Conservation (phyloP, 2,113 vertebrate genomes). For the Mesembrinibis cayennensis region DNA sequence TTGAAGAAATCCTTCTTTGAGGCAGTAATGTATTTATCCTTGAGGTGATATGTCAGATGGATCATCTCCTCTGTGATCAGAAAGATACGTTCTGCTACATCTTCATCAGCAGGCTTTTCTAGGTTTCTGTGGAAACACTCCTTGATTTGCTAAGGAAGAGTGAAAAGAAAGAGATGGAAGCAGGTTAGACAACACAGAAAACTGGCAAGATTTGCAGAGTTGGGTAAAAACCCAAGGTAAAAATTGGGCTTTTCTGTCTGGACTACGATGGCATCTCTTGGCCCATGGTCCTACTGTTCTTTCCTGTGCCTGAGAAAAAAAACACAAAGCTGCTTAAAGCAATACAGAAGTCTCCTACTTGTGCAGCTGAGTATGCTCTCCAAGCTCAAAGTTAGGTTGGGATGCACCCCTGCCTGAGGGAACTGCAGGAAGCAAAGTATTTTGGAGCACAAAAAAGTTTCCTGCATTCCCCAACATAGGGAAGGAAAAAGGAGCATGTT, state of each 20-base stretch:
- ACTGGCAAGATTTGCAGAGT: not conserved
- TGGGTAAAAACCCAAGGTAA: not conserved
- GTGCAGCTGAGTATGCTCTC: not conserved
- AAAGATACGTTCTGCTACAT: slow-evolving; percentile 83
- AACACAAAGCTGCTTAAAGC: not conserved
- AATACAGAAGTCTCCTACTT: not conserved
- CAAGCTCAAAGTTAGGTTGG: not conserved
- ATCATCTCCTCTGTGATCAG: slow-evolving; percentile 71
- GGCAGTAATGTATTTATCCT: slow-evolving; percentile 73
- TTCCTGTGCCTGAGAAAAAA: not conserved
- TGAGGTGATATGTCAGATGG: slow-evolving; percentile 82
- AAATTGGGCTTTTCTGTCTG: not conserved
- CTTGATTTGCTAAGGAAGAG: slow-evolving; percentile 78
- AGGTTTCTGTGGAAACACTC: slow-evolving; percentile 85
- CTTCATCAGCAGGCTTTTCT: slow-evolving; percentile 77
- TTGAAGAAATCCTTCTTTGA: slow-evolving; percentile 79
- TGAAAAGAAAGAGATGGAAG: not conserved
- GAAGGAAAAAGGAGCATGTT: not conserved
- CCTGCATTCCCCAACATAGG: not conserved
- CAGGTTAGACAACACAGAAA: not conserved
- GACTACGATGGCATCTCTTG: not conserved
- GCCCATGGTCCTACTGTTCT: not conserved
- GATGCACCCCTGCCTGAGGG: not conserved
- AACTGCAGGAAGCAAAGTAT: not conserved
- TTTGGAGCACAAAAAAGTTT: not conserved